Conservation (phyloP, 2,888 invertebrate species). For the Caenorhabditis becei region DNA sequence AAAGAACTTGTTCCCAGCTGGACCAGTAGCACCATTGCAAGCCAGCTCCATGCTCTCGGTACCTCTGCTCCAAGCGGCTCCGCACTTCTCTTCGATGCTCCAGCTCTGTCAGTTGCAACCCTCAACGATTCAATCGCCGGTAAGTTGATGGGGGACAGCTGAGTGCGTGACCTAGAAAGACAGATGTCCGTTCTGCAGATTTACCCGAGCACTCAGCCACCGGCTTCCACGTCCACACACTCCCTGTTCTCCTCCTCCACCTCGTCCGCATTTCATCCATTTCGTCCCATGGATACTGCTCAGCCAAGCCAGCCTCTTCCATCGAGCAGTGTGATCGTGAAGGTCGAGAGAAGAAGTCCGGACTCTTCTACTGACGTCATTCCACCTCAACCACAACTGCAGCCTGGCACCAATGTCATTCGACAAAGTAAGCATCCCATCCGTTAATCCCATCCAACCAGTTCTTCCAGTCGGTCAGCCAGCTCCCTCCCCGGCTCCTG, state of each 20-base stretch:
- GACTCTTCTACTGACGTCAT: slow-evolving; percentile 67
- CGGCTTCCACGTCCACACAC: slow-evolving; percentile 51
- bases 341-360: slow-evolving; percentile 65
- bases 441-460: background rate
- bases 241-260: slow-evolving; percentile 63
- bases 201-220: slow-evolving; percentile 32
- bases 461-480: slow-evolving; percentile 54
- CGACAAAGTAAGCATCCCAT: slow-evolving; percentile 45
- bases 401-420: slow-evolving; percentile 55
- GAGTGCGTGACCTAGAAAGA: slow-evolving; percentile 57
- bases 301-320: slow-evolving; percentile 22
- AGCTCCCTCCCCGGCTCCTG: slow-evolving; percentile 22
- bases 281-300: slow-evolving; percentile 46
- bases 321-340: slow-evolving; percentile 64
- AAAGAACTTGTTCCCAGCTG: slow-evolving; percentile 43
- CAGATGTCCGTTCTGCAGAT: slow-evolving; percentile 55
- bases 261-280: slow-evolving; percentile 68
- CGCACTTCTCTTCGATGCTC: slow-evolving; percentile 60
- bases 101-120: slow-evolving; percentile 67
- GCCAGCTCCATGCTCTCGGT: slow-evolving; percentile 52
- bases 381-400: slow-evolving; percentile 20
- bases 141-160: slow-evolving; percentile 44
- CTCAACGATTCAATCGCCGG: slow-evolving; percentile 50
- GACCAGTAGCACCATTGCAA: slow-evolving; percentile 40
- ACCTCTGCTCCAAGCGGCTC: slow-evolving; percentile 52